Base-by-base conservation (phyloP, 2,888 invertebrate genomes). In the Macrosiphum euphorbiae region DNA sequence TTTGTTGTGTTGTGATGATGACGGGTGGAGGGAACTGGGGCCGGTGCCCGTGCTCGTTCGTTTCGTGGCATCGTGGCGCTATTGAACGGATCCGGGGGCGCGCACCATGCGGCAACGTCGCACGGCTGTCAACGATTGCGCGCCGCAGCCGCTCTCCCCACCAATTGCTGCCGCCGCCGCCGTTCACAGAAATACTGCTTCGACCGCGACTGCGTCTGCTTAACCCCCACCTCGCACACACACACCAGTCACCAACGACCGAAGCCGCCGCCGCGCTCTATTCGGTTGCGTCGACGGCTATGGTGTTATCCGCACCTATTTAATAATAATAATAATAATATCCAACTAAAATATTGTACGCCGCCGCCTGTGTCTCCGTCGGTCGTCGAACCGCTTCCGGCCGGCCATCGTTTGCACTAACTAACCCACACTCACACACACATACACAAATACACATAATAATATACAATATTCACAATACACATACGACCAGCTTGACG, bases 21-120 rank as follows among this genome's bases (percentile, higher is more conserved):
- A 35, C 11, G 89, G 92, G 87, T 35, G 78, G 78, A 78, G 78
- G 78, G 35, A 78, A 78, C 16, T 35, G 94, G 44, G 90, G 84
- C 20, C 85, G 84, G 89, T 94, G 95, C 94, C 61, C 89, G 94
- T 91, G 92, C 84, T 47, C 86, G 94, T 24, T 85, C 88, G 90
- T 92, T 90, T 88, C 52, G 91, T 95, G 95, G 95, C 95, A 95
- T 95, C 95, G 95, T 95, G 95, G 95, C 95, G 94, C 95, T 95
- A 89, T 92, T 89, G 91, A 94, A 94, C 91, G 84, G 92, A 78
- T 91, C 94, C 87, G 94, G 95, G 96, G 95, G 95, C 96, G 96
- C 96, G 96, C 90, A 96, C 94, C 50, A 86, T 26, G 92, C 89
- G 94, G 94, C 94, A 94, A 94, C 85, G 86, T 94, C 8, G 87